phyloP scores from a whole-genome alignment of 2,113 vertebrate genomes.

The Pterophyllum scalare region DNA sequence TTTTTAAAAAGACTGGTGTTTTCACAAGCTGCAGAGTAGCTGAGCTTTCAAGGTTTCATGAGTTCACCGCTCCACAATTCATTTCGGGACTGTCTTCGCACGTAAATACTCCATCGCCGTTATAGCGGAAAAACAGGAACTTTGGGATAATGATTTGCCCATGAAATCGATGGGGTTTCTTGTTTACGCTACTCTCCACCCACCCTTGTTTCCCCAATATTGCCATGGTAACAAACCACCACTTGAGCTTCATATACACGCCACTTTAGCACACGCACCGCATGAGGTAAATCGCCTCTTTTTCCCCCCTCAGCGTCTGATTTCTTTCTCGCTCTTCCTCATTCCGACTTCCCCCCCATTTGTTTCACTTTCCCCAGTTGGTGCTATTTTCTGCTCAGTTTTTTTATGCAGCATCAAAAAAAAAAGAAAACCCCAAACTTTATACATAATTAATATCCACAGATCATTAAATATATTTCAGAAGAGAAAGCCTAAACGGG shows the following conservation, averaged over 20 bases:
- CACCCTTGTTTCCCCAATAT: conserved; percentile 45
- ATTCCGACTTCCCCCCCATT: not conserved
- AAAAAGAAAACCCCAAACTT: not conserved
- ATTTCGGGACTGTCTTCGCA: not conserved
- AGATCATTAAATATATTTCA: conserved; percentile 19
- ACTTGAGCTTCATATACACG: conserved; percentile 48
- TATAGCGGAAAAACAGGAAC: conserved; percentile 31
- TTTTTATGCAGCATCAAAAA: conserved; percentile 1
- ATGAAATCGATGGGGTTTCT: conserved; percentile 55
- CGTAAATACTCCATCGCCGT: not conserved
- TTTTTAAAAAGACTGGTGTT: not conserved
- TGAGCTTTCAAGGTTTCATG: conserved; percentile 1
- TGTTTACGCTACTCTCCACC: conserved; percentile 38
- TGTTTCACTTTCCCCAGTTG: conserved; percentile 25
- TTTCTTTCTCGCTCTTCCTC: conserved; percentile 34
- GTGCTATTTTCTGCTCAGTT: not conserved
- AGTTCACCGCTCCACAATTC: conserved; percentile 9
- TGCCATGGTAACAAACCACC: conserved; percentile 68
- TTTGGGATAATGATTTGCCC: conserved; percentile 26
- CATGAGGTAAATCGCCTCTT: conserved; percentile 56
- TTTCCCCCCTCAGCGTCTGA: conserved; percentile 44
- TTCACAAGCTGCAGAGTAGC: not conserved
- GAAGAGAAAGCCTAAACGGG: not conserved
- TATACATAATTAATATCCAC: not conserved
- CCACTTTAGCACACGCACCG: conserved; percentile 56